phyloP scores from a whole-genome alignment of 1,140 invertebrate species.

The Drosophila kohkoa region DNA sequence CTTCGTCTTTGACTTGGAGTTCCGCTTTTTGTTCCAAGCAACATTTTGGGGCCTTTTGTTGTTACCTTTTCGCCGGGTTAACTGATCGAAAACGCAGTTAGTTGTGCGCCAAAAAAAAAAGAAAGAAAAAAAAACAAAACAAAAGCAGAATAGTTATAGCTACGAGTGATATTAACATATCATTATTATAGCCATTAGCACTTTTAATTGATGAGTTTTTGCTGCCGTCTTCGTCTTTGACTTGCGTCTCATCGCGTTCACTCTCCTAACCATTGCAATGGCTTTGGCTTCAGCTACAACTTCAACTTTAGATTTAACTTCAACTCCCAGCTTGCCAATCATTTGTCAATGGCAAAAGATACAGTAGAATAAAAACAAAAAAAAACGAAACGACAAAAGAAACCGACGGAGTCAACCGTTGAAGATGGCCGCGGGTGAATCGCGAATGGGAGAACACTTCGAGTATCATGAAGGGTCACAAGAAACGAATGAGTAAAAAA shows the following conservation, averaged over 20 bases:
- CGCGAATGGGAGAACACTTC: conserved; percentile 5
- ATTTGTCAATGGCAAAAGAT: conserved; percentile 76
- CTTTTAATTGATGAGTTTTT: conserved; percentile 84
- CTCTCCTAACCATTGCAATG: conserved; percentile 21
- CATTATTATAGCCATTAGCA: conserved; percentile 84
- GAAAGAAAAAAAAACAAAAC: conserved; percentile 41
- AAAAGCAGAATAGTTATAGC: conserved; percentile 71
- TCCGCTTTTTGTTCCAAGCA: conserved; percentile 65
- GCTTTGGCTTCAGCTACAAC: neutral
- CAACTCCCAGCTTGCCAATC: conserved; percentile 58
- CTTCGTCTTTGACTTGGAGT: conserved; percentile 57
- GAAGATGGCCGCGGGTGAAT: conserved; percentile 53
- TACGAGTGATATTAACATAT: conserved; percentile 84
- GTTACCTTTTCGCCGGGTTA: conserved; percentile 60
- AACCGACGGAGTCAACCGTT: conserved; percentile 49
- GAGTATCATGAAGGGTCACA: conserved; percentile 15
- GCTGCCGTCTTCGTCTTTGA: conserved; percentile 51
- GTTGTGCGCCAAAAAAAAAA: conserved; percentile 63
- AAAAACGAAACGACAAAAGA: conserved; percentile 23
- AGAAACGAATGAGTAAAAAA: neutral
- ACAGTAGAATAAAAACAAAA: conserved; percentile 28
- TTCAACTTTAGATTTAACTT: conserved; percentile 9
- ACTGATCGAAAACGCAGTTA: conserved; percentile 57
- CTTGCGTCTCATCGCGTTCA: conserved; percentile 9
- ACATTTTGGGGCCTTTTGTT: conserved; percentile 29